Conservation (phyloP, 2,113 vertebrate genomes). For the Anser cygnoides region DNA sequence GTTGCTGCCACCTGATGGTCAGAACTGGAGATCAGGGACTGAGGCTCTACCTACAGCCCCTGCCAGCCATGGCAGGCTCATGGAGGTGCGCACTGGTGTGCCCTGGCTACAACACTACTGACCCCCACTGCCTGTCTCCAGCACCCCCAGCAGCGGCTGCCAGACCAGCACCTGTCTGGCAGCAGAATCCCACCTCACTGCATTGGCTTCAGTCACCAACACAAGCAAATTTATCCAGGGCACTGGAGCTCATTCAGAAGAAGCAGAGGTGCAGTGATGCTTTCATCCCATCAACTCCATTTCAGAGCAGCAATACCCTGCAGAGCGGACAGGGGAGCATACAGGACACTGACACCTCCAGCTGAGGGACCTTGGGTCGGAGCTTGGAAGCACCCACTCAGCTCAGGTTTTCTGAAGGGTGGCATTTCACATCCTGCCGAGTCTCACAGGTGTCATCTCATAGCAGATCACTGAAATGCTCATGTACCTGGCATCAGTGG, state of each 20-base stretch:
- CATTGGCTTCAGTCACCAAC: neutral
- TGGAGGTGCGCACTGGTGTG: neutral
- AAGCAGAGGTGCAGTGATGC: neutral
- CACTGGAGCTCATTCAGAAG: neutral
- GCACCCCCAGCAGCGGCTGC: no score
- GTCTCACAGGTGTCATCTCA: neutral
- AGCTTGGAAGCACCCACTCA: neutral
- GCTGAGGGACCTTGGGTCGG: neutral
- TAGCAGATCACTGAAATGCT: neutral
- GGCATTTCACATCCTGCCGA: neutral
- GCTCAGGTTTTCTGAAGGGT: neutral
- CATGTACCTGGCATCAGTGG: neutral
- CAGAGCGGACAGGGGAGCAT: neutral
- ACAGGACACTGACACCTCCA: neutral
- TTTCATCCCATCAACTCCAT: neutral
- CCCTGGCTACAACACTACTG: neutral
- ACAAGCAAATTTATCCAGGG: neutral
- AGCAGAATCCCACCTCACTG: neutral
- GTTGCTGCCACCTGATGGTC: neutral
- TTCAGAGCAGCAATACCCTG: no score
- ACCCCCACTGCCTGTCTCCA: no score
- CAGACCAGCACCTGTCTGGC: no score
- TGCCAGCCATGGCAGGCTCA: neutral
- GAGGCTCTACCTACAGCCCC: neutral
- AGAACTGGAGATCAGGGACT: neutral